A percentile compares a stretch with the other conserved stretches of the same genome.
Evolutionary conservation across 2,888 invertebrate species (phyloP).

Genomic region (Penaeus monodon): DNA sequence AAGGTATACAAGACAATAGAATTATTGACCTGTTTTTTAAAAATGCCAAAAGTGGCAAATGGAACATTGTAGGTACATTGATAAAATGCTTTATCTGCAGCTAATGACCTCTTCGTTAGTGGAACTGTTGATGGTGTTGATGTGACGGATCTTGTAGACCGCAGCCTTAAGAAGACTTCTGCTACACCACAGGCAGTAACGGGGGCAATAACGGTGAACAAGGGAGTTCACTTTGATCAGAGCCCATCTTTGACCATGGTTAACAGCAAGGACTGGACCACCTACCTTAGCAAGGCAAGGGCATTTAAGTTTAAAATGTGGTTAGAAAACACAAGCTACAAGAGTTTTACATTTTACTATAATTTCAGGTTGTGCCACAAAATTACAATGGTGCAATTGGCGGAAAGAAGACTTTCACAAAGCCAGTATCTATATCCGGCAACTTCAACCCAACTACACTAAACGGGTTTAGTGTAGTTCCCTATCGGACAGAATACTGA

Average conservation of each 20-base stretch:
- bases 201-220: not conserved
- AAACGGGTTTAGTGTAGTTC: conserved; percentile 6
- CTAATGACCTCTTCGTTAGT: not conserved
- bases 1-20: too few relatives aligned
- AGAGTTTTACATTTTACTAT: not conserved
- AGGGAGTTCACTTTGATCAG: conserved; percentile 4
- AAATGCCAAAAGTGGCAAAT: too few relatives aligned
- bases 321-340: not conserved
- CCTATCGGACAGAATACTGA: conserved; percentile 4
- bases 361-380: conserved; percentile 13
- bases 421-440: not conserved
- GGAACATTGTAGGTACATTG: too few relatives aligned
- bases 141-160: not conserved
- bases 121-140: not conserved
- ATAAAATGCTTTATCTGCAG: too few relatives aligned
- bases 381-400: not conserved
- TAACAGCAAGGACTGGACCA: conserved; percentile 24
- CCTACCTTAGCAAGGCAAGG: conserved; percentile 11
- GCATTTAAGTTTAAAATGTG: not conserved
- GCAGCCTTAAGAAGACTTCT: not conserved
- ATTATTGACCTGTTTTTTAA: too few relatives aligned
- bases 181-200: conserved; percentile 7
- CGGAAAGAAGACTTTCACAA: conserved; percentile 10
- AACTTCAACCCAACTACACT: conserved; percentile 3
- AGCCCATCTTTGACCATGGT: conserved; percentile 3